These are phyloP conservation scores for Brachionus plicatilis DNA, from an alignment of 1,140 invertebrate genomes.

Conservation along the genomic window DNA sequence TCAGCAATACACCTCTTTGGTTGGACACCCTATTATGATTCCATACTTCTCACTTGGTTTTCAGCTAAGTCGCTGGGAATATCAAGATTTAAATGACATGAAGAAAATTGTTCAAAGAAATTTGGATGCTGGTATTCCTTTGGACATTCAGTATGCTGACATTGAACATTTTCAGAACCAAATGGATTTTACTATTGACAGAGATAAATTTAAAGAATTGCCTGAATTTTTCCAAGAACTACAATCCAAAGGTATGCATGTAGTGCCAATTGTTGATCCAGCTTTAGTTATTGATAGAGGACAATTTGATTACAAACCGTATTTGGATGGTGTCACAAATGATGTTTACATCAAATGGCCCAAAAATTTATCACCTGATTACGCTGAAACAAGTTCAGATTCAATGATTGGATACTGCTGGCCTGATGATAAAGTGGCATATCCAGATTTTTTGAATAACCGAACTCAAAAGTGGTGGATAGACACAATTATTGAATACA, in stretches of 20 bases:
- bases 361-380: constrained; percentile 40
- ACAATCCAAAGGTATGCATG: constrained; percentile 50
- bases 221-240: constrained; percentile 53
- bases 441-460: constrained; percentile 77
- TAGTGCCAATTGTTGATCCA: constrained; percentile 54
- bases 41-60: constrained; percentile 59
- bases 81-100: constrained; percentile 46
- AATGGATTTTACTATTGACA: constrained; percentile 56
- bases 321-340: constrained; percentile 45
- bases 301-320: constrained; percentile 47
- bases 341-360: constrained; percentile 51
- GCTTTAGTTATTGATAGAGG: constrained; percentile 46
- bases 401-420: constrained; percentile 71
- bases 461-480: constrained; percentile 69
- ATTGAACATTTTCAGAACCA: constrained; percentile 56
- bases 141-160: constrained; percentile 52
- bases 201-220: constrained; percentile 48
- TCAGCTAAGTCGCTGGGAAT: constrained; percentile 56
- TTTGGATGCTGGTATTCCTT: constrained; percentile 2
- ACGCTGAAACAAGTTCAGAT: constrained; percentile 43
- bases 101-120: constrained; percentile 7
- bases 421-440: constrained; percentile 66
- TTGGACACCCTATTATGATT: constrained; percentile 57
- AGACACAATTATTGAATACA: constrained; percentile 62
- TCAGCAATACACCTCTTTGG: constrained; percentile 42